phyloP scores from a whole-genome alignment of 2,113 vertebrate species.

The Crotalus viridis region DNA sequence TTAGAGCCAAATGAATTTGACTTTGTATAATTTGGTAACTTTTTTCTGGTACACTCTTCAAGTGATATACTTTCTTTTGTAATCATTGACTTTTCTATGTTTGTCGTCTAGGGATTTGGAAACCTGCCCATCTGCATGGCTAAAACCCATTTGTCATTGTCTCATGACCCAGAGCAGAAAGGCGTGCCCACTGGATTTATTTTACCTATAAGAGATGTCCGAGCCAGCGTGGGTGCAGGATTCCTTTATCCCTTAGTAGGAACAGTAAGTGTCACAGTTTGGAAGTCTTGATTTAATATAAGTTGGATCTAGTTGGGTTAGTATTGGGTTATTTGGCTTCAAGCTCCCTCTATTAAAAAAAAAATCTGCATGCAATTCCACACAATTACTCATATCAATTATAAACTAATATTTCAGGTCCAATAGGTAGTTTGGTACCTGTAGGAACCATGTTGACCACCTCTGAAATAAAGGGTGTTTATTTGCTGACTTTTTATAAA shows the following conservation, averaged over 20 bases:
- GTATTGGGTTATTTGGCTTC: not conserved
- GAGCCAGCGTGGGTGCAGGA: conserved; percentile 92
- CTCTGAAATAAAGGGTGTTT: not conserved
- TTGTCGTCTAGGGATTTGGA: conserved; percentile 83
- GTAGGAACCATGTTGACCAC: not conserved
- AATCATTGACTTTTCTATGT: not conserved
- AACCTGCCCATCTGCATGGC: conserved; percentile 97
- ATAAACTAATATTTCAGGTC: not conserved
- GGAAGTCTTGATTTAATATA: not conserved
- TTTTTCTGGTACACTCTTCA: not conserved
- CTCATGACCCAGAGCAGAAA: conserved; percentile 92
- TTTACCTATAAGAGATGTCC: conserved; percentile 91
- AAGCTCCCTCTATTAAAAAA: not conserved
- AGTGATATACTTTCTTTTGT: conserved; percentile 7
- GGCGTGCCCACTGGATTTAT: conserved; percentile 89
- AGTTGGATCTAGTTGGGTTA: not conserved
- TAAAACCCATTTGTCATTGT: conserved; percentile 95
- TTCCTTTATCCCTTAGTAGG: conserved; percentile 94
- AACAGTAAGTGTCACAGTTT: conserved; percentile 75
- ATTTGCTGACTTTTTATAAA: not conserved
- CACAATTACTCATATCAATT: not conserved
- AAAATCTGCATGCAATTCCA: not conserved
- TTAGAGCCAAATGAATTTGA: conserved; percentile 10
- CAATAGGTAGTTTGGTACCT: not conserved
- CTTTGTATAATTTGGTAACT: not conserved